Evolutionary conservation across 2,888 invertebrate genomes (phyloP).

Genomic region (Cerceris rybyensis): DNA sequence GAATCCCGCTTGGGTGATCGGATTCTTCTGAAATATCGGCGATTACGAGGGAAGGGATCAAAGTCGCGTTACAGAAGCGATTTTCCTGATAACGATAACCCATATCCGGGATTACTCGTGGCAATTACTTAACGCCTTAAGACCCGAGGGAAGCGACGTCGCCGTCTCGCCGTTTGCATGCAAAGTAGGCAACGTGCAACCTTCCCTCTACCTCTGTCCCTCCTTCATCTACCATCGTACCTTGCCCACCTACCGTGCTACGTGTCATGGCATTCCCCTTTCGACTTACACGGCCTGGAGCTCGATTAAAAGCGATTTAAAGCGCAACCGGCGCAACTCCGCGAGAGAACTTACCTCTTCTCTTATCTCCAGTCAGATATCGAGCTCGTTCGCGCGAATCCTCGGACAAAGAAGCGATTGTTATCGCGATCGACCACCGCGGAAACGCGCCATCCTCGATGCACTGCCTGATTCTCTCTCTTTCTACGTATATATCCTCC

Average conservation of each 20-base stretch:
- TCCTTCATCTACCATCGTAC: neutral
- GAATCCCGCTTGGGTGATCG: neutral
- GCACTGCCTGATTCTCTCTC: neutral
- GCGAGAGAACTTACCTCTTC: constrained; percentile 2
- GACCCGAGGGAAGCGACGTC: constrained; percentile 59
- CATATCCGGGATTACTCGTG: constrained; percentile 73
- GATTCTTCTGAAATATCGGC: constrained; percentile 1
- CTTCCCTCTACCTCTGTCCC: neutral
- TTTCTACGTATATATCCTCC: neutral
- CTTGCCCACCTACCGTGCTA: constrained; percentile 43
- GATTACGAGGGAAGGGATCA: constrained; percentile 25
- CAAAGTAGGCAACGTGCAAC: constrained; percentile 64
- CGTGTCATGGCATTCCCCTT: constrained; percentile 55
- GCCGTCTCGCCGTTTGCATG: constrained; percentile 71
- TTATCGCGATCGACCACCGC: constrained; percentile 46
- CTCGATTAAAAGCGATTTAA: constrained; percentile 63
- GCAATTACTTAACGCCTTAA: constrained; percentile 76
- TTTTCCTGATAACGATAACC: constrained; percentile 69
- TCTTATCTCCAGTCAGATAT: constrained; percentile 51
- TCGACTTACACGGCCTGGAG: constrained; percentile 48
- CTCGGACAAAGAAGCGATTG: constrained; percentile 44
- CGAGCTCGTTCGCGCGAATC: constrained; percentile 40
- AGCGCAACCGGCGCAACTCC: constrained; percentile 24
- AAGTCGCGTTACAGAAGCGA: constrained; percentile 36
- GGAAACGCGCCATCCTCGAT: constrained; percentile 19